Evolutionary conservation across 2,888 invertebrate species (phyloP), one percentile per base, ranked within the genome.

Genomic region (Plutella xylostella): DNA sequence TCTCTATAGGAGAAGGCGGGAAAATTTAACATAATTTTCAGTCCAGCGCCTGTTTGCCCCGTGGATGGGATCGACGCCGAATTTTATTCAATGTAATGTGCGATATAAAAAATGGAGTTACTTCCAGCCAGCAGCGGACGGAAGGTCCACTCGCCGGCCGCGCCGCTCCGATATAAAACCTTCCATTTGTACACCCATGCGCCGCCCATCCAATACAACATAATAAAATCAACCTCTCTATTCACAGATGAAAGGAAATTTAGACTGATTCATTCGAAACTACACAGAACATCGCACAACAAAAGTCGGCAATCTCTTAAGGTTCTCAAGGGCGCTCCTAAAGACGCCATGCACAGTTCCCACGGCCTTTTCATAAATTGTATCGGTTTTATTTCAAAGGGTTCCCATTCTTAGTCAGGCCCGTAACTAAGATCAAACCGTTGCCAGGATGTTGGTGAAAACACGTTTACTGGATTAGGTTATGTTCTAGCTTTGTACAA

Each of bases 41-140:
- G 76, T 51, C 70, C 72, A 77, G 67, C 65, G 69, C 64, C 63
- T 64, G 58, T n/a, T n/a, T n/a, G 60, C 61, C 63, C 65, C 65
- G 67, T 60, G 59, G 65, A 53, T 55, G 55, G 65, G 64, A 64
- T 70, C 61, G 58, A 57, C 67, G 70, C 73, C 68, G 71, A 70
- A 72, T 77, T 72, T 72, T 65, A 61, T 60, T 55, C 56, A 67
- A 72, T 72, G 68, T 77, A 78, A 76, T 68, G 64, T 69, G 55
- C 75, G 73, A 79, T 80, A 79, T 78, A 79, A 74, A 65, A 79
- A 74, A 82, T 80, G 80, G 75, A 75, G 70, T 72, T 65, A 72
- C 70, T 74, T 66, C 63, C 14, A 15, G 14, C 4, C 14, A 37
- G 19, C 11, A 19, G 15, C 21, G 25, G 37, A 20, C 37, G n/a